These are phyloP conservation scores for Epiblema foenella DNA, from an alignment of 2,888 invertebrate species.

Conservation along the genomic window DNA sequence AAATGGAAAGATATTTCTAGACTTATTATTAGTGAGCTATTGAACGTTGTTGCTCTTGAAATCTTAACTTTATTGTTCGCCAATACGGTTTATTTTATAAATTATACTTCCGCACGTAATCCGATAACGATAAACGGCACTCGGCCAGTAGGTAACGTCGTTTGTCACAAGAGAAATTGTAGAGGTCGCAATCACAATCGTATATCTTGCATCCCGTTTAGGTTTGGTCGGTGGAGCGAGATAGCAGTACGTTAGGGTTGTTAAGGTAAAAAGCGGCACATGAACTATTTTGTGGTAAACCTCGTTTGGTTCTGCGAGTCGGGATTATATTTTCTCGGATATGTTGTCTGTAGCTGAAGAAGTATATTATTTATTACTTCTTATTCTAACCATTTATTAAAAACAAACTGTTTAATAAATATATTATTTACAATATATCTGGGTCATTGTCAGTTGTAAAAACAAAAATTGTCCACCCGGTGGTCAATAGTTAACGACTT, in stretches of 20 bases:
- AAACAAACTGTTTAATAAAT: no score
- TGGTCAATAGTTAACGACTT: no score
- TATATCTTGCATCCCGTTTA: conserved; percentile 24
- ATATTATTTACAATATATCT: no score
- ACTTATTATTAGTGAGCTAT: conserved; percentile 7
- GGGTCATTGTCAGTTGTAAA: no score
- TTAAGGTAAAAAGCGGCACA: conserved; percentile 7
- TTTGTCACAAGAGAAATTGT: conserved; percentile 35
- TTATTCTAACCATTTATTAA: no score
- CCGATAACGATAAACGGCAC: conserved; percentile 36
- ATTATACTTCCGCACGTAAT: conserved; percentile 6
- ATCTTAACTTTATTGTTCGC: background rate
- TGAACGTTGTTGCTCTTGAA: background rate
- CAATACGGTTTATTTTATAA: conserved; percentile 1
- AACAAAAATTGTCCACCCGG: no score
- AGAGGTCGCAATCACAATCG: conserved; percentile 24
- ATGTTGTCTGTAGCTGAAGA: background rate
- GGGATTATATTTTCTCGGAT: conserved; percentile 3
- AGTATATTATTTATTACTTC: conserved; percentile 16
- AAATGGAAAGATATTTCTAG: conserved; percentile 22
- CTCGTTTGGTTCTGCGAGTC: conserved; percentile 1
- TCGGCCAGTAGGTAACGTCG: conserved; percentile 25
- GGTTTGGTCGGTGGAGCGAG: conserved; percentile 3
- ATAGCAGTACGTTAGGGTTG: background rate
- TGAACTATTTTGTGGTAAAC: conserved; percentile 11